phyloP scores from a whole-genome alignment of 1,140 invertebrate genomes.

The Whitmania pigra region DNA sequence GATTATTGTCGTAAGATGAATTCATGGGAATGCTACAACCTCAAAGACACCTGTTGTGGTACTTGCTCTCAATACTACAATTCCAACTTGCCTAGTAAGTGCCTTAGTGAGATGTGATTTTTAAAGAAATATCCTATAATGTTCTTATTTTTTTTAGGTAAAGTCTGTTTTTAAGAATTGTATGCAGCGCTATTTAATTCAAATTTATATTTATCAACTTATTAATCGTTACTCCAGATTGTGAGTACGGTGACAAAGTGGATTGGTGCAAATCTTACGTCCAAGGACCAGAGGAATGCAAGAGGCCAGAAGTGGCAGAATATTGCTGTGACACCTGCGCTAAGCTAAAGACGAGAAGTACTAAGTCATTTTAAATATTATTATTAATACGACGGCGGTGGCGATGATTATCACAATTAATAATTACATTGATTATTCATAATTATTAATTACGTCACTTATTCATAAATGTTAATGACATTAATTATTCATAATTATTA shows the following conservation, averaged over 20 bases:
- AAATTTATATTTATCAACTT: neutral
- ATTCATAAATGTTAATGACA: too few species aligned
- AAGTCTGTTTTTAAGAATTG: too few species aligned
- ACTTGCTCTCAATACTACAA: conserved; percentile 6
- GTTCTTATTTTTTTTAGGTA: too few species aligned
- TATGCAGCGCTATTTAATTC: neutral
- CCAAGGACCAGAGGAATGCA: conserved; percentile 11
- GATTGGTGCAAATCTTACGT: conserved; percentile 15
- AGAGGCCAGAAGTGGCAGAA: conserved; percentile 7
- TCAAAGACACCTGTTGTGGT: neutral
- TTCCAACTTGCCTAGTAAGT: neutral
- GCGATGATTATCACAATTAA: too few species aligned
- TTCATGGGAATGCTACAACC: neutral
- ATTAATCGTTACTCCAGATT: neutral
- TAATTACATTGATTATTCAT: too few species aligned
- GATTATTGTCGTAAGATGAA: neutral
- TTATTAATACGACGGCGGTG: too few species aligned
- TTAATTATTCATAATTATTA: too few species aligned
- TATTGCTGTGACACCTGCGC: conserved; percentile 14
- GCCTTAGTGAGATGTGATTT: too few species aligned
- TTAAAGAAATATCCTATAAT: too few species aligned
- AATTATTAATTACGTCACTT: too few species aligned
- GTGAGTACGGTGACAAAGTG: conserved; percentile 16
- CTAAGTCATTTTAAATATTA: too few species aligned
- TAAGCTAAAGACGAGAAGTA: neutral